Evolutionary conservation across 1,140 invertebrate genomes (phyloP).

Genomic region (Glossosoma conforme): DNA sequence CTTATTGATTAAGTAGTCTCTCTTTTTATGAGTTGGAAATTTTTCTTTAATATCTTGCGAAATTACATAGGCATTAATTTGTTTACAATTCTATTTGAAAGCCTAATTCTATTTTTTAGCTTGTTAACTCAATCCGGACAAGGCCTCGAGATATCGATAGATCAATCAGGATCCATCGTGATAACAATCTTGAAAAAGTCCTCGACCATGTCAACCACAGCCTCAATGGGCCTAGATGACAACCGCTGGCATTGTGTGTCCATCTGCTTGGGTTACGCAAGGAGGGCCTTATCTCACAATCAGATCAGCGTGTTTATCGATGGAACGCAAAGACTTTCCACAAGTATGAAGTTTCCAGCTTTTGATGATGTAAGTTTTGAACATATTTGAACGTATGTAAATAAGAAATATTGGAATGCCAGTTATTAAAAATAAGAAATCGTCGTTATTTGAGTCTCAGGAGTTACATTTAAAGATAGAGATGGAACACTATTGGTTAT

Average conservation of each 20-base stretch:
- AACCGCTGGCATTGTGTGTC: slow-evolving; percentile 58
- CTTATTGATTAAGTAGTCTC: no score
- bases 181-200: slow-evolving; percentile 55
- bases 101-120: slow-evolving; percentile 36
- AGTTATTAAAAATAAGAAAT: no score
- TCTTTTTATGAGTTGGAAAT: no score
- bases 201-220: slow-evolving; percentile 52
- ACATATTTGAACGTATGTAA: no score
- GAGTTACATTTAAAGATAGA: neutral
- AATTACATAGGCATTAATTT: no score
- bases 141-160: slow-evolving; percentile 60
- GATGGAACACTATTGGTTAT: neutral
- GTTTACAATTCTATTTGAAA: no score
- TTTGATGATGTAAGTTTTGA: slow-evolving; percentile 52
- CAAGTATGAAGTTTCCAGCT: slow-evolving; percentile 55
- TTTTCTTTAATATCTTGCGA: no score
- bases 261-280: slow-evolving; percentile 53
- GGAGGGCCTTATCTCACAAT: slow-evolving; percentile 58
- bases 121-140: slow-evolving; percentile 50
- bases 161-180: slow-evolving; percentile 51
- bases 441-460: neutral
- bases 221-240: slow-evolving; percentile 50
- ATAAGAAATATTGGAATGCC: no score
- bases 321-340: slow-evolving; percentile 51
- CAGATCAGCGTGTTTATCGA: slow-evolving; percentile 59